Percentiles rank a stretch among this genome's conserved stretches.
These are phyloP conservation scores for Patiria pectinifera DNA, from an alignment of 53 echinoderm and acorn worm species.

Conservation along the genomic window DNA sequence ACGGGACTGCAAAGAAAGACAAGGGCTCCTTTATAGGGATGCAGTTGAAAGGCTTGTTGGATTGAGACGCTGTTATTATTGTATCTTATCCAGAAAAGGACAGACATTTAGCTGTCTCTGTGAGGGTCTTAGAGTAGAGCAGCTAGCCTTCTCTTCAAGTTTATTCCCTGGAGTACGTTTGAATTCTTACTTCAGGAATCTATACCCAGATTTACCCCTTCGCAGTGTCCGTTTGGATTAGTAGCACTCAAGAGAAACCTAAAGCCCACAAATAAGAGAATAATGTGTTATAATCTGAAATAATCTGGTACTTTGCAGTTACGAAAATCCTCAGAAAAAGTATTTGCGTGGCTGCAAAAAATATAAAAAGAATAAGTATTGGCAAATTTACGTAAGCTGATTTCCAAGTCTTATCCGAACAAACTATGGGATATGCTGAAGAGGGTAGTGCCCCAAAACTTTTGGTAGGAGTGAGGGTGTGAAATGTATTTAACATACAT, in stretches of 20 bases:
- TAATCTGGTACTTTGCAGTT: neutral
- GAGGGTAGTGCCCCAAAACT: neutral
- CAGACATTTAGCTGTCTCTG: neutral
- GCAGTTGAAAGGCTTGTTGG: constrained; percentile 43
- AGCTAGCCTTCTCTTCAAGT: neutral
- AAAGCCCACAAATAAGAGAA: neutral
- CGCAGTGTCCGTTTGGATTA: neutral
- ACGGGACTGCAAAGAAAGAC: constrained; percentile 3
- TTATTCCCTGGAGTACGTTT: constrained; percentile 8
- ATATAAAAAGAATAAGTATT: neutral
- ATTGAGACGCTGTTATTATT: constrained; percentile 40
- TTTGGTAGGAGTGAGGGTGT: neutral
- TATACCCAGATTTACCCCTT: neutral
- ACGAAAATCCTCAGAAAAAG: constrained; percentile 5
- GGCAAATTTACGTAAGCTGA: neutral
- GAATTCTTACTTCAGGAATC: neutral
- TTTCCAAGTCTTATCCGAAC: neutral
- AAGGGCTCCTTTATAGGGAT: neutral
- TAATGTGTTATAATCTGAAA: constrained; percentile 11
- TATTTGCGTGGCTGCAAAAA: too few relatives aligned
- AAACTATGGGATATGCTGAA: constrained; percentile 11
- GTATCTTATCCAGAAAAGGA: neutral
- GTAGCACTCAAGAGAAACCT: neutral
- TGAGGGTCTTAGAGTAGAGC: neutral
- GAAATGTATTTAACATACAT: too few relatives aligned